Base-by-base conservation (phyloP, 2,888 invertebrate genomes). In the Branchellion lobata region DNA sequence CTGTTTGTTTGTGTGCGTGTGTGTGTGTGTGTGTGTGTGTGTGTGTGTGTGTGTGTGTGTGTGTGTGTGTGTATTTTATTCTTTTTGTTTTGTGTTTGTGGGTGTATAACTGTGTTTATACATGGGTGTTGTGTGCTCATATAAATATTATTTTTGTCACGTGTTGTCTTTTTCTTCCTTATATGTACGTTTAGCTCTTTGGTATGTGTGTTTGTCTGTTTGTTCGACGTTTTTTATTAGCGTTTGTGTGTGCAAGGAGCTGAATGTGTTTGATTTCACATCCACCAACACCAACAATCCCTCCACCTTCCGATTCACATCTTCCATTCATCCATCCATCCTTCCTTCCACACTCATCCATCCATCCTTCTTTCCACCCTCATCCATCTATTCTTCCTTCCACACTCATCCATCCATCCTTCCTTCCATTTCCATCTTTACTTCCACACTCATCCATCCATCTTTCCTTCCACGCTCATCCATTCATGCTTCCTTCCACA, bases 31-130 rank as follows among this genome's bases (percentile, higher is more conserved):
- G 27, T 27, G 47, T 40, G 29, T 74, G 51, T 51, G 51, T 74
- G 74, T 51, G 51, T 74, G 29, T 51, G 5, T 74, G 31, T n/a
- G 47, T 73, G 29, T 73, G 47, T 73, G 51, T 51, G 40, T 74
- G 51, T 24, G 40, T 74, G 31, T 74, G 74, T 51, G 40, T 51
- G 47, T 36, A 24, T 40, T n/a, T 40, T n/a, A 27, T n/a, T 40
- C 40, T 51, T 24, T 51, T 36, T 51, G 47, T 36, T 72, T 29
- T 47, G 47, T 72, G 72, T 72, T 29, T 2, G 33, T 72, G 33
- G 14, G 24, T 31, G 31, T 72, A 18, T 72, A 27, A 14, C 14
- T 72, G 40, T 72, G 40, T 33, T 24, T 72, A 34, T 36, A 0
- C 0, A 34, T 72, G 36, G 3, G 34, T 72, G 33, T n/a, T 18